phyloP scores from a whole-genome alignment of 1,140 invertebrate genomes.

The Saccostrea glomerata region DNA sequence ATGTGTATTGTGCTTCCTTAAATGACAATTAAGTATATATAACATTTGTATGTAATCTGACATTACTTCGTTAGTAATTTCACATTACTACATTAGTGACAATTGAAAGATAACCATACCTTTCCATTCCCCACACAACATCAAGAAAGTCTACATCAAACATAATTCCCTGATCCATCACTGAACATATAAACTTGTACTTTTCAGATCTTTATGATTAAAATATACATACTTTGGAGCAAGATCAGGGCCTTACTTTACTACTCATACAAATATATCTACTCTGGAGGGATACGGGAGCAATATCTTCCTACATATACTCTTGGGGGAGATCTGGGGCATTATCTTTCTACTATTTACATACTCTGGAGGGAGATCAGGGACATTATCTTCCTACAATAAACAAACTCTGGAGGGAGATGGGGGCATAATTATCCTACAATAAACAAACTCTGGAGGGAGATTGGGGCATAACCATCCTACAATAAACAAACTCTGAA shows the following conservation, averaged over 20 bases:
- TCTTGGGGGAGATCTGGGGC: not conserved
- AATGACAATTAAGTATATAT: too few species aligned
- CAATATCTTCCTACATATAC: not conserved
- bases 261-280: slow-evolving; percentile 41
- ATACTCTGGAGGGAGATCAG: slow-evolving; percentile 62
- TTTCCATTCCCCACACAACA: too few species aligned
- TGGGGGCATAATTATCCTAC: too few species aligned
- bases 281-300: not conserved
- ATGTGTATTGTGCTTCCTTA: too few species aligned
- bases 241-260: not conserved
- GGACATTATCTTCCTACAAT: not conserved
- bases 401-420: slow-evolving; percentile 78
- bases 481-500: not conserved
- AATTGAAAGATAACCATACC: too few species aligned
- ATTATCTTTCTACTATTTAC: slow-evolving; percentile 39
- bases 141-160: too few species aligned
- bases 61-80: too few species aligned
- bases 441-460: not conserved
- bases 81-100: too few species aligned
- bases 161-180: too few species aligned
- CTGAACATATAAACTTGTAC: too few species aligned
- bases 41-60: too few species aligned
- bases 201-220: too few species aligned
- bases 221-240: not conserved
- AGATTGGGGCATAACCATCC: not conserved